Conservation (phyloP, 2,888 invertebrate species). For the Scaptomyza polygonia region DNA sequence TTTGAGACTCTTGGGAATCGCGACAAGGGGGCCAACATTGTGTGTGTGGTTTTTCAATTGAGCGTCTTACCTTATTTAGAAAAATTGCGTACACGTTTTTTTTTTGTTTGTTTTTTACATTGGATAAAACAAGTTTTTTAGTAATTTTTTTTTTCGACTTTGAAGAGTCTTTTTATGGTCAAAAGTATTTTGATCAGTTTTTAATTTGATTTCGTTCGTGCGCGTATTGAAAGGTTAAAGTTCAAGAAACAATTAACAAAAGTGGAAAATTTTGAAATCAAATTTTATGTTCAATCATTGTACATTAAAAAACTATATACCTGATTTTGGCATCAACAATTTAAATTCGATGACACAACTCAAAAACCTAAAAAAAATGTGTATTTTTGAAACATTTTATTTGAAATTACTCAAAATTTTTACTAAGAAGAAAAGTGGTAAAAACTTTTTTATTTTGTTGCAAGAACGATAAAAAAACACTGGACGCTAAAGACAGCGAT, state of each 20-base stretch:
- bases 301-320: not conserved
- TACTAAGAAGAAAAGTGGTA: conserved; percentile 10
- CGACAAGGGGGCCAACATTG: conserved; percentile 18
- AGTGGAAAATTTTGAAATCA: conserved; percentile 1
- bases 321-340: conserved; percentile 46
- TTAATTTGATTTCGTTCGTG: conserved; percentile 65
- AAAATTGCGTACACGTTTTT: conserved; percentile 33
- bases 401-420: conserved; percentile 36
- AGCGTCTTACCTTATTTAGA: conserved; percentile 46
- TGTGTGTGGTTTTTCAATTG: conserved; percentile 29
- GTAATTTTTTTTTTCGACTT: conserved; percentile 30
- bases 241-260: conserved; percentile 22
- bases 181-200: conserved; percentile 72
- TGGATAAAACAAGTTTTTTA: conserved; percentile 9
- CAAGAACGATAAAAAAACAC: conserved; percentile 35
- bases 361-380: conserved; percentile 4
- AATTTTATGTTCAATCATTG: not conserved
- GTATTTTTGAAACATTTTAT: conserved; percentile 23
- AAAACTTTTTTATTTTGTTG: conserved; percentile 10
- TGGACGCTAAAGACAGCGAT: conserved; percentile 21
- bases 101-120: conserved; percentile 7
- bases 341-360: conserved; percentile 12
- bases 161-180: conserved; percentile 54
- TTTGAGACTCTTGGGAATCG: conserved; percentile 33
- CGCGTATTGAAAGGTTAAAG: conserved; percentile 43